Conservation (phyloP, 2,113 vertebrate genomes). For the Boulengeromyrus knoepffleri region DNA sequence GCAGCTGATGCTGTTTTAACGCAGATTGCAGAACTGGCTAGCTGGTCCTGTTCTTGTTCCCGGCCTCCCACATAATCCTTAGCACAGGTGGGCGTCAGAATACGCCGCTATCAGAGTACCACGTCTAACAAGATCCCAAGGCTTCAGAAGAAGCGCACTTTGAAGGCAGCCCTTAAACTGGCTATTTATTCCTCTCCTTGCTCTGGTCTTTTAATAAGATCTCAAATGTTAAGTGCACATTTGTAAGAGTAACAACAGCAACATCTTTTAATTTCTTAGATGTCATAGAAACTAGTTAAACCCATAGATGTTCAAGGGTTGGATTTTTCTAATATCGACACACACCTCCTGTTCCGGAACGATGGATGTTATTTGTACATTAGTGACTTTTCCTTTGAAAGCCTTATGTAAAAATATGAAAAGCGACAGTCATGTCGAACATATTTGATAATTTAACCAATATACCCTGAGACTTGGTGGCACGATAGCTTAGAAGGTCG, state of each 20-base stretch:
- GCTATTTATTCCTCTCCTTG: background rate
- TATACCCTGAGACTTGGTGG: background rate
- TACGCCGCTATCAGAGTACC: slow-evolving; percentile 2
- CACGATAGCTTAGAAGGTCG: background rate
- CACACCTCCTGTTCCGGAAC: background rate
- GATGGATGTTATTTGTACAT: background rate
- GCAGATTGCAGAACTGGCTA: slow-evolving; percentile 13
- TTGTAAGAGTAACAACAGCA: background rate
- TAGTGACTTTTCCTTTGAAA: background rate
- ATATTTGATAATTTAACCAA: background rate
- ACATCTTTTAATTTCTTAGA: background rate
- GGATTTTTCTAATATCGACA: background rate
- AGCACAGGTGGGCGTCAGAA: slow-evolving; percentile 22
- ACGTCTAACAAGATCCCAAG: background rate
- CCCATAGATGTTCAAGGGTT: background rate
- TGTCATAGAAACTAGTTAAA: background rate
- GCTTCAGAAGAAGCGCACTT: slow-evolving; percentile 7
- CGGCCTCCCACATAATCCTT: slow-evolving; percentile 6
- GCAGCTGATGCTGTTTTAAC: background rate
- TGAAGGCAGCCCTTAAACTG: slow-evolving; percentile 3
- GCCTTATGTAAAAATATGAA: background rate
- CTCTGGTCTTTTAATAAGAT: background rate
- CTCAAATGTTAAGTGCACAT: background rate
- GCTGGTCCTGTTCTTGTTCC: slow-evolving; percentile 10
- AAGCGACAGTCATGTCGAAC: background rate